Evolutionary conservation across 2,797 vertebrate genomes (phyloP).

Genomic region (Lepilemur septentrionalis): DNA sequence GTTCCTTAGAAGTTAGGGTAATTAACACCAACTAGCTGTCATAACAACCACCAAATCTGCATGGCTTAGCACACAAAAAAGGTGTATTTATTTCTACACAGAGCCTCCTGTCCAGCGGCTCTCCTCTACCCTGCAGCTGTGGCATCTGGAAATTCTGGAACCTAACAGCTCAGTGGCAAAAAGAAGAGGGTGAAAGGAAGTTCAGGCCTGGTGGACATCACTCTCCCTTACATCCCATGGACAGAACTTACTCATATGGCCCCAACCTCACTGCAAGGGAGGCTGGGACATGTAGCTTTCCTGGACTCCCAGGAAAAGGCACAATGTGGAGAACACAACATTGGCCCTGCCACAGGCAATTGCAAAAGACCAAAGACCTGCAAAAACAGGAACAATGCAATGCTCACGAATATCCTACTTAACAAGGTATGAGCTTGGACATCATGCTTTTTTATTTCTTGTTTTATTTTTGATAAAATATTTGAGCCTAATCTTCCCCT

Average conservation of each 20-base stretch:
- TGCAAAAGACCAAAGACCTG: not conserved
- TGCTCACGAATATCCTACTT: not conserved
- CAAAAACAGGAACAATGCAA: not conserved
- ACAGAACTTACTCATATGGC: not conserved
- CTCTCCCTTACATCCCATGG: not conserved
- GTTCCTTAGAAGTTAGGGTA: not conserved
- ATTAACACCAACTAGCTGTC: too few species aligned
- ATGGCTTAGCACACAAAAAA: not conserved
- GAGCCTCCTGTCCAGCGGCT: rapidly evolving
- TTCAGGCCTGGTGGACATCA: rapidly evolving
- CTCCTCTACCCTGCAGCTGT: not conserved
- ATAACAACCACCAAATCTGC: not conserved
- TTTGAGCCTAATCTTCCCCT: not conserved
- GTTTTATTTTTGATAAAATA: not conserved
- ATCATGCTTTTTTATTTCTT: not conserved
- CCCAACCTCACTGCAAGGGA: not conserved
- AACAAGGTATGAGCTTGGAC: not conserved
- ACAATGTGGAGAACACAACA: too few species aligned
- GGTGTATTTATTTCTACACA: not conserved
- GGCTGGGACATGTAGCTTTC: not conserved
- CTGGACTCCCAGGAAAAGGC: not conserved
- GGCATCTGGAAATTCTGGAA: not conserved
- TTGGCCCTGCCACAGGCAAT: not conserved
- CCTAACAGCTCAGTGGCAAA: too few species aligned
- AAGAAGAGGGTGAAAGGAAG: not conserved